Conservation (phyloP, 2,113 vertebrate genomes). For the Ivindomyrus marchei region DNA sequence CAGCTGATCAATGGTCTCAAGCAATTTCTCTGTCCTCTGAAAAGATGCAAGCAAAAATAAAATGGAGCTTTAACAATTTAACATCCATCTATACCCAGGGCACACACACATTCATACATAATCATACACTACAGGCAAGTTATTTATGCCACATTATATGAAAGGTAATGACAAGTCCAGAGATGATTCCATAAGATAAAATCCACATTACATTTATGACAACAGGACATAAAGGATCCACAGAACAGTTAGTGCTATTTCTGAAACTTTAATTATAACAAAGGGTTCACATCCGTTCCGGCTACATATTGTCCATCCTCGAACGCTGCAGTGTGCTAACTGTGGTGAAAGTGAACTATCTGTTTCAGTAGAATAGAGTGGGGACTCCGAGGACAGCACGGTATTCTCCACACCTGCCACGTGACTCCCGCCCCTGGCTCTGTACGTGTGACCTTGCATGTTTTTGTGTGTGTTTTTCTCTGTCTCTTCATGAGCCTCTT, state of each 20-base stretch:
- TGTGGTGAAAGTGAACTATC: neutral
- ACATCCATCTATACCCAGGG: neutral
- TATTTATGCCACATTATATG: neutral
- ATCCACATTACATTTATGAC: neutral
- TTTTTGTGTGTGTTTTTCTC: neutral
- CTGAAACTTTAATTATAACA: neutral
- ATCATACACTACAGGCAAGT: neutral
- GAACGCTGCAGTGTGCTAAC: neutral
- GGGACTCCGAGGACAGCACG: neutral
- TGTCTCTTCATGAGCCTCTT: neutral
- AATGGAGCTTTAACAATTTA: neutral
- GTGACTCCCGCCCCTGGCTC: neutral
- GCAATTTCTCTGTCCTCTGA: constrained; percentile 49
- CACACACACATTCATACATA: neutral
- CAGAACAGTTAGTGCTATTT: neutral
- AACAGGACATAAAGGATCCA: neutral
- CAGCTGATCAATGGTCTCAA: constrained; percentile 53
- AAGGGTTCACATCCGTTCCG: neutral
- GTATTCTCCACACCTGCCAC: neutral
- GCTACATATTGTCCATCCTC: neutral
- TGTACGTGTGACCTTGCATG: neutral
- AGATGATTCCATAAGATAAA: neutral
- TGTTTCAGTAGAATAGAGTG: neutral
- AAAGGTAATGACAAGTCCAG: neutral
- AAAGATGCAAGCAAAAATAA: neutral